Evolutionary conservation across 2,888 invertebrate species (phyloP).

Genomic region (Choreutis nemorana): DNA sequence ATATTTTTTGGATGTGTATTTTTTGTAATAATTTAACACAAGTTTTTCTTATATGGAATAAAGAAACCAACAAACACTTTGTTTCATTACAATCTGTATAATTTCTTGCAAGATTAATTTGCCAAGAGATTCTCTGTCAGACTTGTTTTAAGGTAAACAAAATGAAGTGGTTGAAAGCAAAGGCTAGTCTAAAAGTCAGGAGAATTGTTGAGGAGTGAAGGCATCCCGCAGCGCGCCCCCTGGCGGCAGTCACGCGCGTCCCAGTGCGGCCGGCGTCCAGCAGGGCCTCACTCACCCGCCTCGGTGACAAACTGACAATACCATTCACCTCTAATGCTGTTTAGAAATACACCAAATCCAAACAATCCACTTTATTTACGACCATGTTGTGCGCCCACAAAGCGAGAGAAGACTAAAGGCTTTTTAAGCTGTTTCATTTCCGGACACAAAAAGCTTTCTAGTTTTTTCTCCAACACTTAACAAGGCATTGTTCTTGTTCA

Average conservation of each 20-base stretch:
- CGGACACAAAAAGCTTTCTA: constrained; percentile 21
- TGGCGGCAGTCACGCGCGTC: constrained; percentile 21
- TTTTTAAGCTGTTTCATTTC: constrained; percentile 54
- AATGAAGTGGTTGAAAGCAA: no score
- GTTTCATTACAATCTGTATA: background rate
- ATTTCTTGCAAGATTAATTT: no score
- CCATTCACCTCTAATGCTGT: constrained; percentile 60
- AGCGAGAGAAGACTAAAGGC: constrained; percentile 29
- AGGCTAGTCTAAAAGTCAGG: no score
- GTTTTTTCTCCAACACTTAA: background rate
- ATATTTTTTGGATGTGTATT: constrained; percentile 15
- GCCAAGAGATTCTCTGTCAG: no score
- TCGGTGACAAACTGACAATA: constrained; percentile 57
- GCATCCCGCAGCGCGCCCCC: constrained; percentile 18
- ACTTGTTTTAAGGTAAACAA: background rate
- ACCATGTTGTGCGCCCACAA: constrained; percentile 45
- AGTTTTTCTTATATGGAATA: no score
- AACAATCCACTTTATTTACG: constrained; percentile 57
- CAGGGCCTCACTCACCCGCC: constrained; percentile 27
- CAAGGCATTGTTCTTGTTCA: no score
- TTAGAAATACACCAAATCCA: constrained; percentile 48
- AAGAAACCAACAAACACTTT: background rate
- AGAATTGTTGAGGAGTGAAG: constrained; percentile 3
- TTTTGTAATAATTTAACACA: background rate
- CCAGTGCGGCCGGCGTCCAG: constrained; percentile 27